Conservation (phyloP, 37 sponge, comb jelly and placozoan genomes). For the Ianthella basta region DNA sequence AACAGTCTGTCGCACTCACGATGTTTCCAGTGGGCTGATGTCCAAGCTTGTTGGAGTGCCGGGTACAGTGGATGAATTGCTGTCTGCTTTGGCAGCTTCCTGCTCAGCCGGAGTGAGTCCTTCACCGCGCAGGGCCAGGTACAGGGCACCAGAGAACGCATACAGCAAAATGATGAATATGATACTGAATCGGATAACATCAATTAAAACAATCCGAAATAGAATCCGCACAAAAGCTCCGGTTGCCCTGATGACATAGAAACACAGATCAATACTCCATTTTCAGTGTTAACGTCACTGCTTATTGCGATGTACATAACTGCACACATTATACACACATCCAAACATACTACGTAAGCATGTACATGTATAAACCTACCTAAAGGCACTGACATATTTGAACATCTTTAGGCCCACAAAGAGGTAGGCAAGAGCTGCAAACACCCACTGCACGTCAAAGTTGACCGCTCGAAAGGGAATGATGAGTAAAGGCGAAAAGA, state of each 20-base stretch:
- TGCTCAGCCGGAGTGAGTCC: slow-evolving; percentile 1
- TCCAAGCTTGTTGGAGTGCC: slow-evolving; percentile 32
- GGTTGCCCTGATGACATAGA: slow-evolving; percentile 42
- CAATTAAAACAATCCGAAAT: slow-evolving; percentile 35
- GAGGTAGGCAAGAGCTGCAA: slow-evolving; percentile 17
- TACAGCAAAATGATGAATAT: slow-evolving; percentile 57
- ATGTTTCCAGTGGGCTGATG: slow-evolving; percentile 36
- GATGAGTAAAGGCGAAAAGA: slow-evolving; percentile 29
- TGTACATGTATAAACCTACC: neutral
- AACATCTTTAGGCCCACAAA: slow-evolving; percentile 16
- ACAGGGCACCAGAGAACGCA: slow-evolving; percentile 66
- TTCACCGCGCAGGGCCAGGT: slow-evolving; percentile 66
- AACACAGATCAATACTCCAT: no score
- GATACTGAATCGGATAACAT: slow-evolving; percentile 57
- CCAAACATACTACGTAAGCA: no score
- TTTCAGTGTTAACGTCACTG: no score
- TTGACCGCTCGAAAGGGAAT: slow-evolving; percentile 30
- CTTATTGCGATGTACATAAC: no score
- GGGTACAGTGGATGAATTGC: neutral
- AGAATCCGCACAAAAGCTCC: slow-evolving; percentile 66
- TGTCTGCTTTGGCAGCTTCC: neutral
- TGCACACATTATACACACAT: no score
- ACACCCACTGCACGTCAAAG: slow-evolving; percentile 36
- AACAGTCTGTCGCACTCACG: slow-evolving; percentile 20
- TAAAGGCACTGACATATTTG: slow-evolving; percentile 23